Evolutionary conservation across 1,140 invertebrate genomes (phyloP).

Genomic region (Drosophila nebulosa): DNA sequence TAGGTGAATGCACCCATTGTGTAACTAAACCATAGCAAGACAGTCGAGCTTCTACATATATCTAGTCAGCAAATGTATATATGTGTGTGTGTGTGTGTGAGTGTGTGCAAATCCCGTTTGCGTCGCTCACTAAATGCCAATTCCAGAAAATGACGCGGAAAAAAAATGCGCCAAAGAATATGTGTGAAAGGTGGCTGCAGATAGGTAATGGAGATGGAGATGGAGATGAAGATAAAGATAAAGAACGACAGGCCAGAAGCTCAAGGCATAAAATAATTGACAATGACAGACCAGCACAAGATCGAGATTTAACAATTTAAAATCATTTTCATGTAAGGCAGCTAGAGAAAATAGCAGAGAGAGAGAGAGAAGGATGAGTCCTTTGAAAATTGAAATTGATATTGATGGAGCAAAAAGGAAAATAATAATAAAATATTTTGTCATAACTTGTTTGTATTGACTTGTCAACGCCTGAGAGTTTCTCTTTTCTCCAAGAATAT

Average conservation of each 20-base stretch:
- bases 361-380: no score
- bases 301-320: slow-evolving; percentile 62
- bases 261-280: slow-evolving; percentile 60
- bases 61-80: slow-evolving; percentile 38
- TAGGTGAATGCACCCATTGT: slow-evolving; percentile 81
- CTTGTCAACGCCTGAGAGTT: slow-evolving; percentile 21
- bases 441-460: slow-evolving; percentile 53
- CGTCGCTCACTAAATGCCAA: slow-evolving; percentile 77
- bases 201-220: background rate
- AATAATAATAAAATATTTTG: slow-evolving; percentile 14
- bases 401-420: slow-evolving; percentile 41
- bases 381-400: slow-evolving; percentile 50
- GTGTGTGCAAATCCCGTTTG: slow-evolving; percentile 70
- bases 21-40: slow-evolving; percentile 68
- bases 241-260: slow-evolving; percentile 28
- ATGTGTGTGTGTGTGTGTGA: slow-evolving; percentile 28
- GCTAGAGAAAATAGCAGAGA: background rate
- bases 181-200: slow-evolving; percentile 15
- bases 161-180: slow-evolving; percentile 48
- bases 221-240: background rate
- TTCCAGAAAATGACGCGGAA: slow-evolving; percentile 77
- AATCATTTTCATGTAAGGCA: slow-evolving; percentile 65
- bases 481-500: slow-evolving; percentile 17
- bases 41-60: slow-evolving; percentile 43
- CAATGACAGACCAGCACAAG: slow-evolving; percentile 62